These are phyloP conservation scores for Xylophagus ater DNA, from an alignment of 2,888 invertebrate species.

Conservation along the genomic window DNA sequence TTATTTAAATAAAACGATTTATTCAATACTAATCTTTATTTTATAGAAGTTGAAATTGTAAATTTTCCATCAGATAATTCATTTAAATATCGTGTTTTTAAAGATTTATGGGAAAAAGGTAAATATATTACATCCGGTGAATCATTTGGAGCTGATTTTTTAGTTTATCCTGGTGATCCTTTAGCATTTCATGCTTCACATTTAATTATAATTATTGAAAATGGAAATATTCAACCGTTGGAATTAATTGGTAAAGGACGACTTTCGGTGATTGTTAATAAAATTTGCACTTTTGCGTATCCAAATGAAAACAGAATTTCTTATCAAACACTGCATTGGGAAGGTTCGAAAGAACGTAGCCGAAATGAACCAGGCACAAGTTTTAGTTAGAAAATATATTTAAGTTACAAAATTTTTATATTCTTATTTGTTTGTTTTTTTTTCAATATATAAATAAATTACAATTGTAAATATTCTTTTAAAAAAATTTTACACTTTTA, in stretches of 20 bases:
- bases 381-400: too few species aligned
- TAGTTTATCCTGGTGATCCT: conserved; percentile 71
- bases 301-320: conserved; percentile 37
- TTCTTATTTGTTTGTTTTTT: too few species aligned
- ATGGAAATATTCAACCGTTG: conserved; percentile 39
- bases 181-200: conserved; percentile 36
- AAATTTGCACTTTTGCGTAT: conserved; percentile 59
- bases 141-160: conserved; percentile 88
- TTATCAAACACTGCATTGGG: conserved; percentile 45
- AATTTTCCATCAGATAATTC: conserved; percentile 29
- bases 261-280: conserved; percentile 65
- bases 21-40: not conserved
- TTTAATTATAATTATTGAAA: conserved; percentile 29
- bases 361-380: too few species aligned
- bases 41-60: conserved; percentile 19
- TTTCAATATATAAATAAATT: too few species aligned
- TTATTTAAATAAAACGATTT: not conserved
- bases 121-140: conserved; percentile 71
- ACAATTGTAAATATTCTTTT: too few species aligned
- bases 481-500: too few species aligned
- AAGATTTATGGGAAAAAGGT: conserved; percentile 73
- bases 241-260: conserved; percentile 54
- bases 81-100: conserved; percentile 56
- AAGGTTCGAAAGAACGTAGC: conserved; percentile 14
- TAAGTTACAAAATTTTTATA: too few species aligned